These are phyloP conservation scores for Pseudomyrmex sp. DNA, from an alignment of 1,140 invertebrate species.

Conservation along the genomic window DNA sequence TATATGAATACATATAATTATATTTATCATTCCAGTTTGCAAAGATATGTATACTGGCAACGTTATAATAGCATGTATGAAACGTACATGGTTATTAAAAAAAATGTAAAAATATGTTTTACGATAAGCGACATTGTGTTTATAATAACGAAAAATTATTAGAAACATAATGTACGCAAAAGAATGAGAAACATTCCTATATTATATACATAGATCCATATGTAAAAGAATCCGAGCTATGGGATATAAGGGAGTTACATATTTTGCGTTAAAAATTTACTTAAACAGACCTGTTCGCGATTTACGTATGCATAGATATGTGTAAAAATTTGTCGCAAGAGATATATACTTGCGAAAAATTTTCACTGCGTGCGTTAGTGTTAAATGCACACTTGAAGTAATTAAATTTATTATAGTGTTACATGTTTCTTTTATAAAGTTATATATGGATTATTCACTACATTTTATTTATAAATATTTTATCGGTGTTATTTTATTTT, in stretches of 20 bases:
- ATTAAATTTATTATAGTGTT: background rate
- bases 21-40: conserved; percentile 69
- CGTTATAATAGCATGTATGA: conserved; percentile 61
- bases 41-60: conserved; percentile 61
- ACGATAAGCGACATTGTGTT: conserved; percentile 21
- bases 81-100: conserved; percentile 61
- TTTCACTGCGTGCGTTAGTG: background rate
- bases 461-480: conserved; percentile 14
- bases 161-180: conserved; percentile 37
- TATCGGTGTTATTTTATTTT: conserved; percentile 16
- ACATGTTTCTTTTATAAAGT: background rate
- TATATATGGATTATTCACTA: background rate
- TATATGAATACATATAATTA: conserved; percentile 43
- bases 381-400: conserved; percentile 1
- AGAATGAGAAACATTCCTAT: conserved; percentile 55
- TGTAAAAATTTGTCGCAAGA: background rate
- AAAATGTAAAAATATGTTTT: conserved; percentile 45
- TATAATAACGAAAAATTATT: conserved; percentile 23
- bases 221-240: conserved; percentile 32
- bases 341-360: background rate
- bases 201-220: conserved; percentile 26
- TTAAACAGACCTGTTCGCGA: background rate
- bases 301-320: background rate
- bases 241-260: conserved; percentile 30
- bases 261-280: background rate